These are phyloP conservation scores for Pomacea canaliculata DNA, from an alignment of 2,888 invertebrate species.

Conservation along the genomic window DNA sequence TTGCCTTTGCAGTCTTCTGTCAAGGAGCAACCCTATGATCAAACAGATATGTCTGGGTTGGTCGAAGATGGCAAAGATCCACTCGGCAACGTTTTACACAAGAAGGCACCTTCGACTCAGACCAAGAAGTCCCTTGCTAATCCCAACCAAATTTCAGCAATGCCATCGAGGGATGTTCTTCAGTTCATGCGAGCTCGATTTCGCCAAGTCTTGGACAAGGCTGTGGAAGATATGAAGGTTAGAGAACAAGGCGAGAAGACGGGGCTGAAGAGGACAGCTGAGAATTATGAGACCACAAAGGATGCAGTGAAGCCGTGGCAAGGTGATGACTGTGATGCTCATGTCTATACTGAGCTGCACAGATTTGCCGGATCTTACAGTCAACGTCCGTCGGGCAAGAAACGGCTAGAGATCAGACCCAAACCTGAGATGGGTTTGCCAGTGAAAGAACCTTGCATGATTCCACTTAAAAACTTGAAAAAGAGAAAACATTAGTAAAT, in stretches of 20 bases:
- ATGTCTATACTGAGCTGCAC: background rate
- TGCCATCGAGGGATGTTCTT: constrained; percentile 48
- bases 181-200: constrained; percentile 50
- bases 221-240: constrained; percentile 36
- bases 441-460: constrained; percentile 3
- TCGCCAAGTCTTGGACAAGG: constrained; percentile 40
- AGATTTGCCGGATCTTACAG: constrained; percentile 17
- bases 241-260: constrained; percentile 9
- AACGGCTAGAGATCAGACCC: constrained; percentile 16
- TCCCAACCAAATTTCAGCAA: constrained; percentile 17
- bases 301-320: constrained; percentile 5
- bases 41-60: background rate
- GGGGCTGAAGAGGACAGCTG: background rate
- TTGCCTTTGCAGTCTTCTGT: background rate
- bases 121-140: constrained; percentile 12
- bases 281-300: constrained; percentile 14
- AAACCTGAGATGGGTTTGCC: constrained; percentile 16
- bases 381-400: constrained; percentile 6
- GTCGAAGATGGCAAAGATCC: background rate
- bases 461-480: constrained; percentile 21
- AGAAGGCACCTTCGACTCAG: background rate
- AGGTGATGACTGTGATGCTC: background rate
- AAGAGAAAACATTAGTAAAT: background rate
- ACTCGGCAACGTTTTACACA: background rate
- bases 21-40: background rate